These are phyloP conservation scores for Cepaea hortensis DNA, from an alignment of 2,888 invertebrate genomes.

Conservation along the genomic window DNA sequence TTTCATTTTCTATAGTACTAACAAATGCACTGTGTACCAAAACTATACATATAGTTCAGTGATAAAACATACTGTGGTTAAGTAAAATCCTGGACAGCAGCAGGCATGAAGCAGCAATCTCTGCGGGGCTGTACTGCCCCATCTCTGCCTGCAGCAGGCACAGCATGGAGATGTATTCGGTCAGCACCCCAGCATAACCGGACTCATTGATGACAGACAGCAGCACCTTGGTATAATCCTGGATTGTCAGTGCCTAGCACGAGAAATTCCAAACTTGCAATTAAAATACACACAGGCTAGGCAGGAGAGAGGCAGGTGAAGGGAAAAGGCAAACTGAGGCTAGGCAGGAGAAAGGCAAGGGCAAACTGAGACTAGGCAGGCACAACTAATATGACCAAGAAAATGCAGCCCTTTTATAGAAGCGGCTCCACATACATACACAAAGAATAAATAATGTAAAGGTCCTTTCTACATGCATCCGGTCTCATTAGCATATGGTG, in stretches of 20 bases:
- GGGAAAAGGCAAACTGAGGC: too few species aligned
- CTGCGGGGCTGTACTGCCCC: slow-evolving; percentile 70
- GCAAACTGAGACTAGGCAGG: too few species aligned
- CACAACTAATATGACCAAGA: too few species aligned
- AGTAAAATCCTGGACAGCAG: slow-evolving; percentile 68
- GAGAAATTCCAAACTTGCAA: not conserved
- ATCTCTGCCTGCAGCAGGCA: slow-evolving; percentile 73
- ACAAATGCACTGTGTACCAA: not conserved
- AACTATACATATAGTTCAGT: not conserved
- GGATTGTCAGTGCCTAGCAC: slow-evolving; percentile 62
- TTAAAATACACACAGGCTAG: not conserved
- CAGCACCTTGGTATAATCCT: slow-evolving; percentile 70
- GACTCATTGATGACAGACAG: slow-evolving; percentile 57
- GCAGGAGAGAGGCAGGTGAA: too few species aligned
- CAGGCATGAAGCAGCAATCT: slow-evolving; percentile 71
- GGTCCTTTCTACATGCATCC: too few species aligned
- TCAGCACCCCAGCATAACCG: slow-evolving; percentile 60
- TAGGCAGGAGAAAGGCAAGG: too few species aligned
- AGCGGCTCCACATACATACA: too few species aligned
- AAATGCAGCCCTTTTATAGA: too few species aligned
- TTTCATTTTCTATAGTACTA: too few species aligned
- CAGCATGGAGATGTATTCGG: slow-evolving; percentile 73
- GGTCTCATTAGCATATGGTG: too few species aligned
- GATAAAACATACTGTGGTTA: slow-evolving; percentile 59
- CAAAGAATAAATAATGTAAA: too few species aligned